These are phyloP conservation scores for Fragum sueziense DNA, from an alignment of 2,888 invertebrate species.

Conservation along the genomic window DNA sequence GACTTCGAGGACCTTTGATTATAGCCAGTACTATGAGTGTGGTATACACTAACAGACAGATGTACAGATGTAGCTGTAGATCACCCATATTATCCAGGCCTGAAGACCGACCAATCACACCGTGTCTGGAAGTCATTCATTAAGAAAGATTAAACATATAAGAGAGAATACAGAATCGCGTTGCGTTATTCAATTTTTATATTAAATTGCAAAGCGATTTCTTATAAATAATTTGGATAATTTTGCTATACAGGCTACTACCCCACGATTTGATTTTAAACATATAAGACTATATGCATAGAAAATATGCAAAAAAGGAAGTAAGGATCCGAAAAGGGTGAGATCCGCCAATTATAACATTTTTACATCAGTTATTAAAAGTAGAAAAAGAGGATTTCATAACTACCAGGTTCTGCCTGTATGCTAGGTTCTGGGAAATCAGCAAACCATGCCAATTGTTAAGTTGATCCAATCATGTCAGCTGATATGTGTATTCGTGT, in stretches of 20 bases:
- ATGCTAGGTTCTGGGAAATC: too few species aligned
- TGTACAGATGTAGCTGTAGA: slow-evolving; percentile 20
- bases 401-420: too few species aligned
- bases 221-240: neutral
- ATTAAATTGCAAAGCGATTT: too few species aligned
- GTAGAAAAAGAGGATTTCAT: too few species aligned
- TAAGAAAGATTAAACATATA: neutral
- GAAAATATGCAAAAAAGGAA: neutral
- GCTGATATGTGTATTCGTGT: too few species aligned
- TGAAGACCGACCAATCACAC: slow-evolving; percentile 12
- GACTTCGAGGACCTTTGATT: slow-evolving; percentile 23
- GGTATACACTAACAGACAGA: slow-evolving; percentile 8
- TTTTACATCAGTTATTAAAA: too few species aligned
- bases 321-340: too few species aligned
- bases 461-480: too few species aligned
- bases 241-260: neutral
- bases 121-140: slow-evolving; percentile 23
- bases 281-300: neutral
- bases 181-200: too few species aligned
- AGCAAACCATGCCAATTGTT: too few species aligned
- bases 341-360: too few species aligned
- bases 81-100: slow-evolving; percentile 24
- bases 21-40: slow-evolving; percentile 27
- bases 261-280: neutral
- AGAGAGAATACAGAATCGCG: neutral